phyloP scores from a whole-genome alignment of 92 coral and sea anemone genomes.

The Isaurus tuberculatus region DNA sequence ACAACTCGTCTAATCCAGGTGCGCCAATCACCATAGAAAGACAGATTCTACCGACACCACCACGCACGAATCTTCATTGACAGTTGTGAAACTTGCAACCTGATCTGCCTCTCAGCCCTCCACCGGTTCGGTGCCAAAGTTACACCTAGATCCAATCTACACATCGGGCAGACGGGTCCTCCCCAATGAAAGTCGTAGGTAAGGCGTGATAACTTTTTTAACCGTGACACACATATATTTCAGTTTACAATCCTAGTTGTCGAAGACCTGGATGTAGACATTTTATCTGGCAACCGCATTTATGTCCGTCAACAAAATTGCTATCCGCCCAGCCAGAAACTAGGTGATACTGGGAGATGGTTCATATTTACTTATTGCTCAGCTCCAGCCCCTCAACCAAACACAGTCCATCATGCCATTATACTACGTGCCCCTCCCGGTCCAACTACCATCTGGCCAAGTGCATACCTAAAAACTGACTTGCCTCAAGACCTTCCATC shows the following conservation, averaged over 20 bases:
- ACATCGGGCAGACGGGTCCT: slow-evolving; percentile 39
- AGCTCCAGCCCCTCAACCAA: not conserved
- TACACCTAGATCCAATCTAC: slow-evolving; percentile 46
- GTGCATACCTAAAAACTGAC: slow-evolving; percentile 57
- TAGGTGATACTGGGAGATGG: slow-evolving; percentile 42
- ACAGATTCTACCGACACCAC: slow-evolving; percentile 28
- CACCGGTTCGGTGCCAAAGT: slow-evolving; percentile 42
- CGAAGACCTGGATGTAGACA: slow-evolving; percentile 63
- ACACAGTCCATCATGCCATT: slow-evolving; percentile 43
- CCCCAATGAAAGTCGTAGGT: slow-evolving; percentile 16
- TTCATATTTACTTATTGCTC: slow-evolving; percentile 48
- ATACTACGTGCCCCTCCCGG: slow-evolving; percentile 49
- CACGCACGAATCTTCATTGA: slow-evolving; percentile 55
- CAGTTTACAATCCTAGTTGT: slow-evolving; percentile 65
- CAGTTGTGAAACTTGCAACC: slow-evolving; percentile 71
- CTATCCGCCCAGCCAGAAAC: slow-evolving; percentile 65
- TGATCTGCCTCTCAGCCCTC: slow-evolving; percentile 61
- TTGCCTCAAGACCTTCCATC: slow-evolving; percentile 62
- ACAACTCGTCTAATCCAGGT: too few relatives aligned
- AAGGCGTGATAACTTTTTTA: slow-evolving; percentile 47
- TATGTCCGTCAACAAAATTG: slow-evolving; percentile 64
- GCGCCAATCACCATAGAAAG: too few relatives aligned
- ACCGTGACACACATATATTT: slow-evolving; percentile 46
- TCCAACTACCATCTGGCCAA: slow-evolving; percentile 63
- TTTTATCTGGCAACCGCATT: slow-evolving; percentile 65